Evolutionary conservation across 2,888 invertebrate species (phyloP).

Genomic region (Heteropelma amictum): DNA sequence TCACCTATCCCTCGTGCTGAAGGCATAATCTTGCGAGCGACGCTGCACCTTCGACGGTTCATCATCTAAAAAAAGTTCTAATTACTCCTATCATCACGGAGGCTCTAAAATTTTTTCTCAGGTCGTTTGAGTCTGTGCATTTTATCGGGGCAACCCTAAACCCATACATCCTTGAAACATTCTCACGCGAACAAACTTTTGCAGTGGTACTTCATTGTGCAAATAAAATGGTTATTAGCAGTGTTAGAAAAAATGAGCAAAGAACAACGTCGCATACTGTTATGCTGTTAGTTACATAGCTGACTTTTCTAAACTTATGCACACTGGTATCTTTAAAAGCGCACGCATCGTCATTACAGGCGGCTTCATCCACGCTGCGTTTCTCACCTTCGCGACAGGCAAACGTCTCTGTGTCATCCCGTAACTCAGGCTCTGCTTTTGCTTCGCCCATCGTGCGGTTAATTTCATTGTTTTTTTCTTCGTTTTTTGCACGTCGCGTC

Average conservation of each 20-base stretch:
- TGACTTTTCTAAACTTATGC: conserved; percentile 60
- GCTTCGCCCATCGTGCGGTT: not conserved
- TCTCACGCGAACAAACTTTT: not conserved
- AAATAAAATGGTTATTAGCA: conserved; percentile 71
- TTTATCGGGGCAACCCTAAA: not conserved
- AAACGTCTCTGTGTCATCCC: conserved; percentile 25
- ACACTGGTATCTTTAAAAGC: conserved; percentile 50
- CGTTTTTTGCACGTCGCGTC: not conserved
- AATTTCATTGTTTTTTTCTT: not conserved
- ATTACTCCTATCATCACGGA: too few relatives aligned
- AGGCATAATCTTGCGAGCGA: too few relatives aligned
- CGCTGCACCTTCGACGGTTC: too few relatives aligned
- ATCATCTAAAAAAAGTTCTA: too few relatives aligned
- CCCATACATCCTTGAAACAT: not conserved
- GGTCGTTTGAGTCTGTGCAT: not conserved
- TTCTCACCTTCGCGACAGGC: conserved; percentile 70
- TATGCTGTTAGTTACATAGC: conserved; percentile 72
- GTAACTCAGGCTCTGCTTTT: conserved; percentile 16
- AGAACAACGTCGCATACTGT: conserved; percentile 69
- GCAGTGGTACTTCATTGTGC: conserved; percentile 64
- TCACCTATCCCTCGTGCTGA: too few relatives aligned
- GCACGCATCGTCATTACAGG: conserved; percentile 55
- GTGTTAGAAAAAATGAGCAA: conserved; percentile 72
- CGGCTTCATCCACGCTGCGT: conserved; percentile 58
- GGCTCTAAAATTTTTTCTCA: too few relatives aligned